phyloP scores from a whole-genome alignment of 23 tunicate genomes.

The Ascidia mentula region DNA sequence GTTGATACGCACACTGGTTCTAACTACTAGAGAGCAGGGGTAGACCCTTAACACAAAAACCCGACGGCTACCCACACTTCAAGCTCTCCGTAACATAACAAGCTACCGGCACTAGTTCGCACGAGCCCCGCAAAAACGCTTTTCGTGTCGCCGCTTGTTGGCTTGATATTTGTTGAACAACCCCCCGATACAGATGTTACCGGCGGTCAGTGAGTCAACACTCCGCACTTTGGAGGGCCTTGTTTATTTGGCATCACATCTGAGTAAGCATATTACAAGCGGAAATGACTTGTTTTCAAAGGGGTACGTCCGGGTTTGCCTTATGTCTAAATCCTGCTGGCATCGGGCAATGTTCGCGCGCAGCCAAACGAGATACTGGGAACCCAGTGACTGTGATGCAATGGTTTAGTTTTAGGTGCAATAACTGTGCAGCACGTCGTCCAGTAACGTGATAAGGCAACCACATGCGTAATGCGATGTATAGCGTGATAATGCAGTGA shows the following conservation, averaged over 20 bases:
- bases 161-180: neutral
- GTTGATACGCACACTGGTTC: neutral
- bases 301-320: neutral
- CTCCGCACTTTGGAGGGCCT: no score
- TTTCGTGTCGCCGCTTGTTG: neutral
- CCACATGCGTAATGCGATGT: neutral
- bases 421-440: no score
- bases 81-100: conserved; percentile 2
- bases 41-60: neutral
- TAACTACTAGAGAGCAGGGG: neutral
- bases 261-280: neutral
- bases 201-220: neutral
- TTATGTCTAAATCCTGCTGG: neutral
- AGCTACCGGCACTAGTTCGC: neutral
- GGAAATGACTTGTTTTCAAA: conserved; percentile 1
- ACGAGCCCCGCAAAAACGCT: neutral
- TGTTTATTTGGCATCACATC: neutral
- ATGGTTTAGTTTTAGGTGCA: no score
- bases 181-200: neutral
- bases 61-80: neutral
- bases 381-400: no score
- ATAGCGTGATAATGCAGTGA: neutral
- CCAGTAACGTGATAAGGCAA: neutral
- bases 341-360: neutral
- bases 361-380: no score